Percentiles rank a stretch among this genome's conserved stretches.
phyloP scores from a whole-genome alignment of 2,797 vertebrate genomes.

The Syngnathus acus region DNA sequence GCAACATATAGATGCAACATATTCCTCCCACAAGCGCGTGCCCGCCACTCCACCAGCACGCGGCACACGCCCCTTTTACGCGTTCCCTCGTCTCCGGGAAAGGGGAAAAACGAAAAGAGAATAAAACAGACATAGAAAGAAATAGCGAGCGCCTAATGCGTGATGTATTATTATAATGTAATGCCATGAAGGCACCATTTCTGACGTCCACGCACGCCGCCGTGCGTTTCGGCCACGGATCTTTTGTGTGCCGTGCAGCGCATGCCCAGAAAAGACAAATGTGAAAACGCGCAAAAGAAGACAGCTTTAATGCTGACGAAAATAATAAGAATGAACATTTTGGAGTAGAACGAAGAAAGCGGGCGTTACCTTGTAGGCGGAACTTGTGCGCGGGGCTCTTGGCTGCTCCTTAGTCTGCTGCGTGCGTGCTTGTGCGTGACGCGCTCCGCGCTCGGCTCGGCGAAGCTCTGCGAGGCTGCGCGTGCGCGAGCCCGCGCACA shows the following conservation, averaged over 20 bases:
- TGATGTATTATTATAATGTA: neutral
- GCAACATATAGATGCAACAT: neutral
- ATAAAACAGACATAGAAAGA: neutral
- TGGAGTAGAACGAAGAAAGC: neutral
- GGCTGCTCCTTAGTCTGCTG: constrained; percentile 6
- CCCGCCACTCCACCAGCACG: constrained; percentile 4
- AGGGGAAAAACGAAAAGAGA: neutral
- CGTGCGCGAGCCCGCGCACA: neutral
- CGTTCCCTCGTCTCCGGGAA: constrained; percentile 10
- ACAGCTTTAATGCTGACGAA: neutral
- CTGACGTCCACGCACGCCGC: neutral
- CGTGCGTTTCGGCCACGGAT: neutral
- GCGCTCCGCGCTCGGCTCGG: constrained; percentile 34
- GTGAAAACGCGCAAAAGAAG: neutral
- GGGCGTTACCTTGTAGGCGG: neutral
- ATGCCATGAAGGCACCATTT: too few relatives aligned
- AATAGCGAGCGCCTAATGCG: neutral
- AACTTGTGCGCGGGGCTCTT: neutral
- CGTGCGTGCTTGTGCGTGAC: constrained; percentile 6
- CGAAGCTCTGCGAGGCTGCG: neutral
- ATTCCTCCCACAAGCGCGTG: constrained; percentile 16
- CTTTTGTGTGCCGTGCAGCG: constrained; percentile 3
- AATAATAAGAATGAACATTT: neutral
- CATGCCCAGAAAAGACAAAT: neutral
- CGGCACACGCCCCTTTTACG: constrained; percentile 61